Base-by-base conservation (phyloP, 2,113 vertebrate genomes). In the Polyodon spathula region DNA sequence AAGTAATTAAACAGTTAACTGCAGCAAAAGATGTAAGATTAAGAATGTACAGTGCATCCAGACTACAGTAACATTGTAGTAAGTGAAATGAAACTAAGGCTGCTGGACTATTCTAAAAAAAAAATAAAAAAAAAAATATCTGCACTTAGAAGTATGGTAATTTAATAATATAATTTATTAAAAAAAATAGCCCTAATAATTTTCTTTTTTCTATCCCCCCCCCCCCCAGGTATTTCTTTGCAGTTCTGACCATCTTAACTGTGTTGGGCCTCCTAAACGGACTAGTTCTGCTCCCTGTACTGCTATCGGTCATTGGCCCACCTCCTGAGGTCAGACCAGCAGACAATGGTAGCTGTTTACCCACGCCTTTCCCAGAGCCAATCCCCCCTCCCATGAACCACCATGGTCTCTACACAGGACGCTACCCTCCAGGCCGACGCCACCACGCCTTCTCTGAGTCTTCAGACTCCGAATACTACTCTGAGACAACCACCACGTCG, bases 201-300 rank as follows among this genome's bases (percentile, higher is more conserved):
- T 41, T 6, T 64, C 44, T n/a, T 63, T 54, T 40, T 54, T 38
- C 17, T 39, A 8, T 6, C 56, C 2, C 6, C 16, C 7, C 56
- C 2, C 6, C 16, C 43, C 8, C 12, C 76, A 99, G 96, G 80
- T 99, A 97, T 74, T 98, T 99, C 79, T 99, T 99, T 37, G 84
- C 94, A 0, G 95, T 98, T 63, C 81, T 98, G 67, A 92, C 91
- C 14, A 90, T 95, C 64, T 85, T 99, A 75, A 97, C 96, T 0
- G 71, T 96, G 61, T 58, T 99, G 84, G 96, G 96, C 12, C 86
- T 98, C 67, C 88, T 99, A 59, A 97, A 99, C 0, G 96, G 96
- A 15, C 80, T 99, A 37, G 92, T 97, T 46, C 85, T 99, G 62
- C 90, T 99, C 59, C 96, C 96, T 0, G 95, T 98, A 59, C 79